Evolutionary conservation across 2,113 vertebrate genomes (phyloP).

Genomic region (Hydrochoerus hydrochaeris): DNA sequence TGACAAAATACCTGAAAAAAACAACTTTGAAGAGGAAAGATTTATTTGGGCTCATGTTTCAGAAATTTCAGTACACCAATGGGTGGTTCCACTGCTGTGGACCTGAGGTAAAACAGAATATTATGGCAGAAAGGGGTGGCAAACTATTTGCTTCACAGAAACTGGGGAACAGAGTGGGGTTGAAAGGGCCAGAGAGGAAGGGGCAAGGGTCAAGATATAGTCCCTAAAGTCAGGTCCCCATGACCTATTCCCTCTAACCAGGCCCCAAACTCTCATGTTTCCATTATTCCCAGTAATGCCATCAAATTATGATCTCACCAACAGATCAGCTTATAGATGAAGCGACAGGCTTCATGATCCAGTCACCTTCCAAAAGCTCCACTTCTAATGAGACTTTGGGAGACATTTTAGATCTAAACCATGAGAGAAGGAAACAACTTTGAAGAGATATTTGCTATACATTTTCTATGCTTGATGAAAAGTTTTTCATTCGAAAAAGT

Average conservation of each 20-base stretch:
- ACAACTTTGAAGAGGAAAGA: neutral
- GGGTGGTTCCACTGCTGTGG: neutral
- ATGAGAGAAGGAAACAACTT: neutral
- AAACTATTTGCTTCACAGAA: neutral
- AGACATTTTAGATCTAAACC: neutral
- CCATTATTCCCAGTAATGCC: neutral
- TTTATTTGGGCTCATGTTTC: neutral
- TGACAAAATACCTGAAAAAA: neutral
- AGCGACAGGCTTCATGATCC: neutral
- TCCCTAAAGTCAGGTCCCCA: neutral
- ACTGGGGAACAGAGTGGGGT: neutral
- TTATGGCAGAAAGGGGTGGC: neutral
- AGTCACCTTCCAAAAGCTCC: neutral
- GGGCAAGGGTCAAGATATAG: neutral
- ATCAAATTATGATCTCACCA: neutral
- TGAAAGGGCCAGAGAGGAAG: neutral
- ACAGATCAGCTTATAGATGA: neutral
- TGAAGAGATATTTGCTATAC: neutral
- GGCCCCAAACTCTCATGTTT: neutral
- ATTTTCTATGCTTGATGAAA: neutral
- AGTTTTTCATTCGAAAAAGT: neutral
- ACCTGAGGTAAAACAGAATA: neutral
- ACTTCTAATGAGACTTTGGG: neutral
- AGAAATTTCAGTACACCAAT: neutral
- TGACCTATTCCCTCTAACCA: neutral